Evolutionary conservation across 2,113 vertebrate species (phyloP), one percentile per base, ranked within the genome.

Genomic region (Porphyrio hochstetteri): DNA sequence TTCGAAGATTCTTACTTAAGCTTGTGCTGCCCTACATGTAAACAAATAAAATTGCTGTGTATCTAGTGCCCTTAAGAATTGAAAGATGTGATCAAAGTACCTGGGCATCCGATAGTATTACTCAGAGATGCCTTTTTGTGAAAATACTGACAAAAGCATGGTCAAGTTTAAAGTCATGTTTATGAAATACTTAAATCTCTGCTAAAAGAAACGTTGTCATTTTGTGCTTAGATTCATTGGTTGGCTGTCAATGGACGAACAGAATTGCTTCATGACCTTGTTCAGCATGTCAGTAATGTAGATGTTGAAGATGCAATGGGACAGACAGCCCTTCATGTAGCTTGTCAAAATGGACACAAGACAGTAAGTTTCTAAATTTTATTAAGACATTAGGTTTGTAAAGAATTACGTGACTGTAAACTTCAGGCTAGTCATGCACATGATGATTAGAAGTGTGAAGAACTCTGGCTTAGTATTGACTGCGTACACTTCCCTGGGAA

Each of bases 271-370:
- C 98, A 99, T 57, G 99, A 99, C 94, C 99, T 99, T 83, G 99
- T 99, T 68, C 99, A 99, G 48, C 99, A 99, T 20, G 99, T 99
- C 95, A 98, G 97, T 91, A 99, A 99, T 3, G 99, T 99, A 53
- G 99, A 99, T 36, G 99, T 99, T 80, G 99, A 99, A 95, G 99
- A 99, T 52, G 99, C 99, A 20, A 99, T 99, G 99, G 99, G 99
- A 8, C 99, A 99, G 98, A 99, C 99, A 16, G 99, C 99, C 1
- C 97, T 99, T 60, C 99, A 99, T 10, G 99, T 99, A 19, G 99
- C 99, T 96, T 99, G 99, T 96, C 99, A 99, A 95, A 99, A 99
- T 1, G 99, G 99, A 77, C 99, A 99, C 97, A 99, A 99, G 96
- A 99, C 99, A 33, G 99, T 99, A 97, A 95, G 95, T 95, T 82